These are phyloP conservation scores for Pangasius sanitwongsei DNA, from an alignment of 2,797 vertebrate species.

Conservation along the genomic window DNA sequence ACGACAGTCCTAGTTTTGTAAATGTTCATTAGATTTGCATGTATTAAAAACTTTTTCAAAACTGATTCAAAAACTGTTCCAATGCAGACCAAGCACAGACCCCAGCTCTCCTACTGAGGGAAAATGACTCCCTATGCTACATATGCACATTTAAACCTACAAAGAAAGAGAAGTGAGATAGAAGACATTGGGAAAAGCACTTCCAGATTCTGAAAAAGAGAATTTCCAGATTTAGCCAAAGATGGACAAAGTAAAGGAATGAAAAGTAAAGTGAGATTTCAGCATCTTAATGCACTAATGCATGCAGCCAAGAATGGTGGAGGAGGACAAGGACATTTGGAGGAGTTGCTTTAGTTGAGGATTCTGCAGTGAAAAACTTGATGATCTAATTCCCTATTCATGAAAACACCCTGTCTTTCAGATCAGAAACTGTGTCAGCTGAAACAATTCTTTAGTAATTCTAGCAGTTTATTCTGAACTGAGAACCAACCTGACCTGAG, in stretches of 20 bases:
- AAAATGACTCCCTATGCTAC: slow-evolving; percentile 22
- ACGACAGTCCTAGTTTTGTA: not conserved
- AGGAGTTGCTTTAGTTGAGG: slow-evolving; percentile 11
- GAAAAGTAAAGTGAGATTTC: slow-evolving; percentile 53
- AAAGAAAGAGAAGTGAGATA: slow-evolving; percentile 25
- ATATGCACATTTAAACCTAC: slow-evolving; percentile 20
- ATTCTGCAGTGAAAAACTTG: slow-evolving; percentile 45
- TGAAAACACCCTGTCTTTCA: slow-evolving; percentile 47
- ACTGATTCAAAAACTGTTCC: slow-evolving; percentile 6
- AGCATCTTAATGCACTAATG: slow-evolving; percentile 55
- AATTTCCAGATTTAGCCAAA: slow-evolving; percentile 45
- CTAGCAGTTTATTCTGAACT: slow-evolving; percentile 35
- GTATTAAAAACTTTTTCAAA: not conserved
- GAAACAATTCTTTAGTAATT: slow-evolving; percentile 39
- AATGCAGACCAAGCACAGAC: slow-evolving; percentile 24
- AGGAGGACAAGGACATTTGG: slow-evolving; percentile 30
- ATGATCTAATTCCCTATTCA: slow-evolving; percentile 52
- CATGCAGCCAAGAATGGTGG: slow-evolving; percentile 41
- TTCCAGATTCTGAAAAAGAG: slow-evolving; percentile 37
- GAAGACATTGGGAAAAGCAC: slow-evolving; percentile 26
- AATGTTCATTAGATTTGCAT: slow-evolving; percentile 2
- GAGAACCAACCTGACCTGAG: slow-evolving; percentile 1
- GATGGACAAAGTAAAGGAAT: slow-evolving; percentile 36
- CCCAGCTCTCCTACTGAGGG: slow-evolving; percentile 31
- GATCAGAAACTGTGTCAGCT: slow-evolving; percentile 58